Base-by-base conservation (phyloP, 2,113 vertebrate species). In the Rhinolophus sinicus region DNA sequence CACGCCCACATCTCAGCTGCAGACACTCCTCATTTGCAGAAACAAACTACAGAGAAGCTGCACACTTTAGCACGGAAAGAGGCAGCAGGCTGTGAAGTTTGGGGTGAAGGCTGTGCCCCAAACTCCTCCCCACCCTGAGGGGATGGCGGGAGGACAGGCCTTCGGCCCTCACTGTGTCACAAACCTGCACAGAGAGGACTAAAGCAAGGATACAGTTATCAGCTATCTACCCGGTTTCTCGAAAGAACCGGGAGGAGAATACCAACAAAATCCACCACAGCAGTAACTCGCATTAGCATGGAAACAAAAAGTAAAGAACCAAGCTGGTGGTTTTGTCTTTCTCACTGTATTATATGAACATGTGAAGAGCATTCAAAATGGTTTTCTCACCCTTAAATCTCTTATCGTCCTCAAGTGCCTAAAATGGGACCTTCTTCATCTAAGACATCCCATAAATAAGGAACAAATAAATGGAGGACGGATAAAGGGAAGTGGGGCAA, bases 11-110 rank as follows among this genome's bases (percentile, higher is more conserved):
- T 80, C 76, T 97, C 80, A 84, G 65, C 52, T 19, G 15, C 44
- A 78, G 93, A 65, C 54, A 56, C 56, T 44, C 82, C 33, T 47
- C 56, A 70, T 75, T 80, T 94, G 75, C 47, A 94, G 88, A 95
- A 92, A 80, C 50, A 83, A 54, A 33, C 33, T 67, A n/a, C 64
- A 72, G 70, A 94, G 30, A 26, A 35, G 6, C 12, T 9, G 26
- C n/a, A 19, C 33, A 30, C 24, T 75, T 21, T 64, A 82, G 33
- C 14, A 52, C 8, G 6, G 16, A 82, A n/a, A 78, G 64, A 83
- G 24, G 3, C 19, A 38, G 54, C 38, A 26, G 73, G 10, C 26
- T 73, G n/a, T 47, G 58, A 38, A 47, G 44, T 85, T 40, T 88
- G n/a, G 15, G 33, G 65, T 38, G 18, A 65, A 67, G 12, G 38